These are phyloP conservation scores for Heteractis magnifica DNA, from an alignment of 92 coral and sea anemone species.

Conservation along the genomic window DNA sequence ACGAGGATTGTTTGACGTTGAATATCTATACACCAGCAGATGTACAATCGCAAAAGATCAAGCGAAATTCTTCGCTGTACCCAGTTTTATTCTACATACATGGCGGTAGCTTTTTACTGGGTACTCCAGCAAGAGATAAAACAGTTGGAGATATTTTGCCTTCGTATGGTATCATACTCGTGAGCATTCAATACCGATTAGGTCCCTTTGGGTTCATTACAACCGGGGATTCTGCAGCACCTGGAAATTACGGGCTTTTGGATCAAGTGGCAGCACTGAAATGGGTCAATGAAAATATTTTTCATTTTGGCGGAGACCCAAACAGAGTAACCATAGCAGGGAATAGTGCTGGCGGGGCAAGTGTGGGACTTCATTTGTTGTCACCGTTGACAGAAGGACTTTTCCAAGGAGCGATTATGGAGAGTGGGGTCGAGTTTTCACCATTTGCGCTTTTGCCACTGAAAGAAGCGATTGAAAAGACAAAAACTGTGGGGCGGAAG, in stretches of 20 bases:
- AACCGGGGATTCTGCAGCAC: slow-evolving; percentile 55
- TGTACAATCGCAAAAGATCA: background rate
- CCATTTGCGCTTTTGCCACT: slow-evolving; percentile 74
- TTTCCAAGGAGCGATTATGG: slow-evolving; percentile 76
- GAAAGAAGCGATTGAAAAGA: slow-evolving; percentile 46
- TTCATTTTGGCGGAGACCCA: slow-evolving; percentile 81
- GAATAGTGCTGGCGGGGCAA: slow-evolving; percentile 93
- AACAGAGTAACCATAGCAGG: slow-evolving; percentile 76
- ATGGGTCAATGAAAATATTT: slow-evolving; percentile 82
- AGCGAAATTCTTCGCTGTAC: background rate
- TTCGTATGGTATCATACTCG: slow-evolving; percentile 60
- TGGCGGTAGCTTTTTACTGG: slow-evolving; percentile 69
- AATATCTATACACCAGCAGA: slow-evolving; percentile 68
- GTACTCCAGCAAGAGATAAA: slow-evolving; percentile 60
- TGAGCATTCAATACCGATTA: slow-evolving; percentile 74
- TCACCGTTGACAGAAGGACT: slow-evolving; percentile 73
- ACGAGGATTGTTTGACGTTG: slow-evolving; percentile 71
- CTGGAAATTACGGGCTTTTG: slow-evolving; percentile 76
- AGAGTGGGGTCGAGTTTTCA: slow-evolving; percentile 86
- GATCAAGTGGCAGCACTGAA: slow-evolving; percentile 82
- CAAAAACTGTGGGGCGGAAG: slow-evolving; percentile 42
- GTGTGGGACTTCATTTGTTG: slow-evolving; percentile 87
- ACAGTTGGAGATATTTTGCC: slow-evolving; percentile 74
- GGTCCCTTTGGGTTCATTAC: slow-evolving; percentile 78
- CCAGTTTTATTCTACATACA: slow-evolving; percentile 79